Evolutionary conservation across 2,113 vertebrate species (phyloP).

Genomic region (Hemicordylus capensis): DNA sequence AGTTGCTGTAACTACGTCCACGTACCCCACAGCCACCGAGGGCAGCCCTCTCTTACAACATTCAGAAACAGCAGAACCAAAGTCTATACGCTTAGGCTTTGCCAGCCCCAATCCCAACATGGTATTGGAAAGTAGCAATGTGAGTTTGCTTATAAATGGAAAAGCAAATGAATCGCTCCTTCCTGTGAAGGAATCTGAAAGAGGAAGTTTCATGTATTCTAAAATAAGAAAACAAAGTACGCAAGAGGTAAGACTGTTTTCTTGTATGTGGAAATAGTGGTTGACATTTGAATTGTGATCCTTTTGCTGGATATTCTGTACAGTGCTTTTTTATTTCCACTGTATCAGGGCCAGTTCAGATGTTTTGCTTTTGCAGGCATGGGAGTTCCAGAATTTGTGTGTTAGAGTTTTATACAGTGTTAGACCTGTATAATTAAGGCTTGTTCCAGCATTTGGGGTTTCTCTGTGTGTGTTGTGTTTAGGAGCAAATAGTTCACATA

Average conservation of each 20-base stretch:
- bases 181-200: conserved; percentile 49
- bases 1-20: conserved; percentile 52
- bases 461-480: neutral
- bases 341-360: neutral
- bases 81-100: conserved; percentile 2
- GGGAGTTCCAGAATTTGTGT: neutral
- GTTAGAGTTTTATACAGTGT: neutral
- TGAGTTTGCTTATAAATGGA: conserved; percentile 26
- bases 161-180: conserved; percentile 61
- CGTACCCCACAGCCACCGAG: conserved; percentile 43
- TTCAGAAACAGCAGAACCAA: conserved; percentile 60
- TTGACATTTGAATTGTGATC: neutral
- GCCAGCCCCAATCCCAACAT: conserved; percentile 46
- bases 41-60: conserved; percentile 58
- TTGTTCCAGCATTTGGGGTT: neutral
- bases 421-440: neutral
- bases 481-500: neutral
- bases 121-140: conserved; percentile 51
- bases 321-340: rapidly evolving
- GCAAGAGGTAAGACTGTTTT: conserved; percentile 61
- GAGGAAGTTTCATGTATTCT: conserved; percentile 68
- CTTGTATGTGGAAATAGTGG: neutral
- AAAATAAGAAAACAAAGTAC: conserved; percentile 67
- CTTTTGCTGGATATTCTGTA: neutral
- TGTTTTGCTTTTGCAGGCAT: neutral